These are phyloP conservation scores for Phaonia tiefii DNA, from an alignment of 2,888 invertebrate genomes.

Conservation along the genomic window DNA sequence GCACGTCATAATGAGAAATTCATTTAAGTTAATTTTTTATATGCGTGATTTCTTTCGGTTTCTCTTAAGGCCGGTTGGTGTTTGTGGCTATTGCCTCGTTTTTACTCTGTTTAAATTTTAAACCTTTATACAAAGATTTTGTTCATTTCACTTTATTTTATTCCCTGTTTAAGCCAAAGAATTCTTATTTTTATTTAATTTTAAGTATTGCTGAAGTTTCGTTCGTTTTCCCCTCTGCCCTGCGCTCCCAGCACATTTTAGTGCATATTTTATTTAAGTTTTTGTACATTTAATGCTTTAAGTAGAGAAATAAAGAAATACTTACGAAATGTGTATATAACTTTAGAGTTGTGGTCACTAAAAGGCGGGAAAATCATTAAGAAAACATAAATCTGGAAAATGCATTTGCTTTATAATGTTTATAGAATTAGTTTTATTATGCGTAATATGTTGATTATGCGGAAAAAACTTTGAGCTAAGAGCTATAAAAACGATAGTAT, in stretches of 20 bases:
- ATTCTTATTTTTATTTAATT: slow-evolving; percentile 25
- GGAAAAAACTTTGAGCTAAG: too few relatives aligned
- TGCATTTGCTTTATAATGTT: slow-evolving; percentile 53
- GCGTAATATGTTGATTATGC: slow-evolving; percentile 5
- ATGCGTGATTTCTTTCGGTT: slow-evolving; percentile 61
- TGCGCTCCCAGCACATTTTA: background rate
- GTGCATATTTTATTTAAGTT: background rate
- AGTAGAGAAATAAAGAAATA: background rate
- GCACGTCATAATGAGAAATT: slow-evolving; percentile 72
- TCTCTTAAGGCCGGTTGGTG: background rate
- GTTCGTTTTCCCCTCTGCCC: background rate
- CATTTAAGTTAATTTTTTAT: slow-evolving; percentile 68
- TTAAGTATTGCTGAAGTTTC: background rate
- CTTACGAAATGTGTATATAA: background rate
- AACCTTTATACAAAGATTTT: background rate
- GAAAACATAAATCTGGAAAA: slow-evolving; percentile 55
- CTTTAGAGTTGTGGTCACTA: background rate
- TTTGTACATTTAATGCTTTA: background rate
- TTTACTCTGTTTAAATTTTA: background rate
- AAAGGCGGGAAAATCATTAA: too few relatives aligned
- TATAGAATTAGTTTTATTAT: slow-evolving; percentile 29
- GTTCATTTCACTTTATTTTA: slow-evolving; percentile 12
- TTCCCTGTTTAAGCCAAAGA: slow-evolving; percentile 15
- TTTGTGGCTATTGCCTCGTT: background rate
- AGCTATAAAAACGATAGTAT: too few relatives aligned